These are phyloP conservation scores for Macrophya annulata DNA, from an alignment of 2,888 invertebrate species.

Conservation along the genomic window DNA sequence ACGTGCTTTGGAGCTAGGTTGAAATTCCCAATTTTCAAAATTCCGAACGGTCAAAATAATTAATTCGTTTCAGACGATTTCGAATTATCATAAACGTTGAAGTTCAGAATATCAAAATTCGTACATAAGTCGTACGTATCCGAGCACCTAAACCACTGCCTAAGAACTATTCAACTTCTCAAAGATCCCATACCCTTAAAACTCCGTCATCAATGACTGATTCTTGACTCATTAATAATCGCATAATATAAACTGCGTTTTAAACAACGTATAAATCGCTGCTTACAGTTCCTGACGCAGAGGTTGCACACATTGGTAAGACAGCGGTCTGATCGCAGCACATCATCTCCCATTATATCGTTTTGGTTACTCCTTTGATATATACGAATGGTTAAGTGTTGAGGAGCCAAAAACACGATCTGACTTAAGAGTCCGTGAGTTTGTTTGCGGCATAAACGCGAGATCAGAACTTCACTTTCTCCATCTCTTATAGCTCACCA, in stretches of 20 bases:
- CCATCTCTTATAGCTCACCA: background rate
- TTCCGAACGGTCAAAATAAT: too few species aligned
- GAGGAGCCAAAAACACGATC: conserved; percentile 55
- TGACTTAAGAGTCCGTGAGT: conserved; percentile 61
- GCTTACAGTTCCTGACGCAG: background rate
- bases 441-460: conserved; percentile 26
- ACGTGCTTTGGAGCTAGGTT: background rate
- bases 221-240: background rate
- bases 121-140: background rate
- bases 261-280: background rate
- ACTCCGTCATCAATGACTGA: conserved; percentile 6
- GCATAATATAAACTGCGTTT: conserved; percentile 6
- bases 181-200: background rate
- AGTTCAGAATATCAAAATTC: too few species aligned
- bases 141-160: background rate
- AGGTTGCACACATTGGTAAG: conserved; percentile 19
- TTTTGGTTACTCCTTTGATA: conserved; percentile 64
- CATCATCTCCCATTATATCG: conserved; percentile 69
- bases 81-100: too few species aligned
- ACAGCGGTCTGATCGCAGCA: conserved; percentile 62
- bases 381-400: conserved; percentile 3
- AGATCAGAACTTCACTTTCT: conserved; percentile 33
- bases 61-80: too few species aligned
- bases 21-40: too few species aligned
- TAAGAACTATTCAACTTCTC: background rate